These are phyloP conservation scores for Valencia hispanica DNA, from an alignment of 2,797 vertebrate species.

Conservation along the genomic window DNA sequence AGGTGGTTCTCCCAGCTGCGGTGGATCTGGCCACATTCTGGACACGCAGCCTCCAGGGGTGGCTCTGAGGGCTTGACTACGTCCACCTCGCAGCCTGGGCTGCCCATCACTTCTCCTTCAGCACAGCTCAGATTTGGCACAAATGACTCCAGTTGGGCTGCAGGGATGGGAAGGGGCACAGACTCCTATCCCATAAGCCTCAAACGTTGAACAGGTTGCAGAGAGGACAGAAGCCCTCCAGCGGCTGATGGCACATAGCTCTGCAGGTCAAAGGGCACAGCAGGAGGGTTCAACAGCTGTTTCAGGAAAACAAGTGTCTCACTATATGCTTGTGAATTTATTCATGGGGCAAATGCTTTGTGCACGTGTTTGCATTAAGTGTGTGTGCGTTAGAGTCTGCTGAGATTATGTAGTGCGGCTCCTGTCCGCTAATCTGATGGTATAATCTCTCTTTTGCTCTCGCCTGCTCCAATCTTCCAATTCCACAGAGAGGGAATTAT, in stretches of 20 bases:
- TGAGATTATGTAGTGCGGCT: slow-evolving; percentile 81
- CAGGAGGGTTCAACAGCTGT: slow-evolving; percentile 66
- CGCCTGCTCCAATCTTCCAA: slow-evolving; percentile 80
- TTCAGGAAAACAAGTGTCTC: slow-evolving; percentile 66
- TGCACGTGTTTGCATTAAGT: slow-evolving; percentile 45
- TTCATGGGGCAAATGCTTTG: slow-evolving; percentile 68
- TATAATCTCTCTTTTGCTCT: slow-evolving; percentile 85
- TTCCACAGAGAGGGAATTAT: slow-evolving; percentile 83
- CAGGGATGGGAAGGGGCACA: slow-evolving; percentile 57
- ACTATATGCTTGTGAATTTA: slow-evolving; percentile 56
- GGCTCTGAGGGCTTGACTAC: slow-evolving; percentile 83
- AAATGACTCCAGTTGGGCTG: slow-evolving; percentile 67
- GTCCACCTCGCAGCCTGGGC: slow-evolving; percentile 87
- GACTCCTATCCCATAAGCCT: slow-evolving; percentile 77
- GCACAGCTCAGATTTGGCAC: slow-evolving; percentile 69
- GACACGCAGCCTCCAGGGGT: slow-evolving; percentile 88
- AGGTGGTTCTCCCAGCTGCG: slow-evolving; percentile 95
- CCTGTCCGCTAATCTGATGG: slow-evolving; percentile 81
- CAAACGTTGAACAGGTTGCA: slow-evolving; percentile 58
- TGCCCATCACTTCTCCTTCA: slow-evolving; percentile 85
- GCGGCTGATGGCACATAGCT: slow-evolving; percentile 76
- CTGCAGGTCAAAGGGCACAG: slow-evolving; percentile 69
- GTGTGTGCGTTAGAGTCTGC: slow-evolving; percentile 42
- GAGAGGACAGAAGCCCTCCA: slow-evolving; percentile 79
- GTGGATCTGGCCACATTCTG: slow-evolving; percentile 96